A percentile compares a stretch with the other conserved stretches of the same genome.
Conservation (phyloP, 2,888 invertebrate species). For the Dicyrtomina minuta region DNA sequence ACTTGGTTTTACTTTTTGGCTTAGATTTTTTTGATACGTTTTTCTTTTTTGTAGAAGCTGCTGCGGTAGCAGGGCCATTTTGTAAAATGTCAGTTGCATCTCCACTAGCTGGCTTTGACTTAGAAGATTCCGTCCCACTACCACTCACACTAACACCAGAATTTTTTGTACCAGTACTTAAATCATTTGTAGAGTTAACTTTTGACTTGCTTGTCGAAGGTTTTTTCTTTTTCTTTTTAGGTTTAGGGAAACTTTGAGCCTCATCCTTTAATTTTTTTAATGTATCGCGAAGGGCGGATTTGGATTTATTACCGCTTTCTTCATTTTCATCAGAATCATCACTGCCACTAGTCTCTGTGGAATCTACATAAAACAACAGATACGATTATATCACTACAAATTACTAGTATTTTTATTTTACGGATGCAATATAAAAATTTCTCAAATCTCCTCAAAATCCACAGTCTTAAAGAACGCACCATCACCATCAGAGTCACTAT, state of each 20-base stretch:
- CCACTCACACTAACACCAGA: neutral
- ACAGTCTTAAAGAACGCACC: neutral
- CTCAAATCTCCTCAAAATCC: neutral
- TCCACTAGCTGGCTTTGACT: conserved; percentile 16
- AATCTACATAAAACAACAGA: conserved; percentile 19
- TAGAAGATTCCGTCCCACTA: neutral
- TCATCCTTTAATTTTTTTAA: conserved; percentile 47
- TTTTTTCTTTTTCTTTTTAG: conserved; percentile 42
- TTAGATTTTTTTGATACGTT: conserved; percentile 5
- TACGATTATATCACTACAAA: neutral
- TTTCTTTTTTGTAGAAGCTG: conserved; percentile 6
- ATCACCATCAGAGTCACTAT: neutral
- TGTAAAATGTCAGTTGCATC: neutral
- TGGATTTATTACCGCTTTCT: conserved; percentile 18
- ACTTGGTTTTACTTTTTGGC: conserved; percentile 19
- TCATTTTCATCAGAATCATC: conserved; percentile 39
- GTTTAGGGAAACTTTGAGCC: conserved; percentile 16
- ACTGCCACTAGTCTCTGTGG: conserved; percentile 32
- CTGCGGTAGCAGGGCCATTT: conserved; percentile 17
- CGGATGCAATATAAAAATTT: neutral
- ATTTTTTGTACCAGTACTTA: neutral
- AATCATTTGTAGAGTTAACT: neutral
- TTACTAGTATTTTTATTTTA: neutral
- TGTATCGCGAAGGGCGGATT: conserved; percentile 44
- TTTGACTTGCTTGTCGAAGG: conserved; percentile 26